Conservation (phyloP, 2,797 vertebrate species). For the Oreochromis mossambicus region DNA sequence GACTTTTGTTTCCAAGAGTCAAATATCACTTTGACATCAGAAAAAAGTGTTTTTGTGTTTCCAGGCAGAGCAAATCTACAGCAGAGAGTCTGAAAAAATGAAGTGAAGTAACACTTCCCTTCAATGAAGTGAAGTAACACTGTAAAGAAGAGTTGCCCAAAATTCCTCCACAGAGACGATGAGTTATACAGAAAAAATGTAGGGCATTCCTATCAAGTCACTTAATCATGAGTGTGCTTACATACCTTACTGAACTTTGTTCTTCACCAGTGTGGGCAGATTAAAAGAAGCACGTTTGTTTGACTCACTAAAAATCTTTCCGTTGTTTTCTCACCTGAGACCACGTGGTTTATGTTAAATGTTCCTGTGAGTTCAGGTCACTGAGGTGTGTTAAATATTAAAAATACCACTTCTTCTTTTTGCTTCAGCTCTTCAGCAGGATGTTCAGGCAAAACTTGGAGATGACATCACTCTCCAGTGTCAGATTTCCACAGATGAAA, state of each 20-base stretch:
- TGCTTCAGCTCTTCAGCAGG: fast-evolving
- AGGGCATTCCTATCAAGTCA: not conserved
- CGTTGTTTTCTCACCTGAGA: fast-evolving
- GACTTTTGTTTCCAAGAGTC: not conserved
- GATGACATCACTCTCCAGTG: fast-evolving
- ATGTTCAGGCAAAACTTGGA: fast-evolving
- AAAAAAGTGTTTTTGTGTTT: not conserved
- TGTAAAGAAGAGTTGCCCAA: fast-evolving
- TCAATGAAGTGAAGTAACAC: not conserved
- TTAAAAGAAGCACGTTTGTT: not conserved
- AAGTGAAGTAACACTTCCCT: too few species aligned
- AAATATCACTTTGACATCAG: not conserved
- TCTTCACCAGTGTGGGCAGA: fast-evolving
- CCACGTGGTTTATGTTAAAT: fast-evolving
- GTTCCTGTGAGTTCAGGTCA: fast-evolving
- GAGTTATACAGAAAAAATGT: fast-evolving
- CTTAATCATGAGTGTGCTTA: not conserved
- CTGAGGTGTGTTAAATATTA: not conserved
- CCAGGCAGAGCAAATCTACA: not conserved
- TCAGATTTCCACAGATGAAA: not conserved
- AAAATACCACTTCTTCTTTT: not conserved
- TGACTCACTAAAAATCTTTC: not conserved
- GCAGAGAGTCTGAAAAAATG: not conserved
- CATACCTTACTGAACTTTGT: not conserved
- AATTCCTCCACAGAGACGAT: not conserved